Evolutionary conservation across 2,113 vertebrate genomes (phyloP).

Genomic region (Anas platyrhynchos): DNA sequence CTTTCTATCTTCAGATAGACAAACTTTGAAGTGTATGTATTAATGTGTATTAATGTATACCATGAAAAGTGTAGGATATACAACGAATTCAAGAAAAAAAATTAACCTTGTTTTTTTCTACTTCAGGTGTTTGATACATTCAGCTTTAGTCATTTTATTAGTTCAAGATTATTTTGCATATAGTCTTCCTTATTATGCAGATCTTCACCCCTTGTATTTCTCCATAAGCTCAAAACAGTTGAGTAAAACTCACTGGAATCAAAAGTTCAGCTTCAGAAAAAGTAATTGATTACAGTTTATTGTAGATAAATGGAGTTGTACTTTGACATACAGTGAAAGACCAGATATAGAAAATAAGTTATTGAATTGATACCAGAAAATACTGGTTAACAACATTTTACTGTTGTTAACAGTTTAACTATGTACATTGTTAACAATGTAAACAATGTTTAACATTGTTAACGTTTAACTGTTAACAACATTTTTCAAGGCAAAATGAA

Average conservation of each 20-base stretch:
- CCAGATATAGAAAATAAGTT: not conserved
- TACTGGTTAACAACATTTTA: not conserved
- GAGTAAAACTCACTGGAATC: constrained; percentile 15
- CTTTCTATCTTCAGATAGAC: not conserved
- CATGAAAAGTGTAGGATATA: not conserved
- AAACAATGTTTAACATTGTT: too few species aligned
- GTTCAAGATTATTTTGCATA: not conserved
- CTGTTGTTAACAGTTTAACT: too few species aligned
- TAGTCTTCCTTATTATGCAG: constrained; percentile 2
- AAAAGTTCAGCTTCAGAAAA: not conserved
- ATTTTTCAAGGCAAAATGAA: not conserved
- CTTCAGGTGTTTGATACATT: constrained; percentile 2
- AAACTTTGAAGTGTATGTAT: not conserved
- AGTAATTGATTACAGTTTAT: not conserved
- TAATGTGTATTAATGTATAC: not conserved
- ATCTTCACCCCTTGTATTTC: not conserved
- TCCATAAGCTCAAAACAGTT: not conserved
- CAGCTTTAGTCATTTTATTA: not conserved
- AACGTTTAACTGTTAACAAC: too few species aligned
- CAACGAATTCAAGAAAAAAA: constrained; percentile 32
- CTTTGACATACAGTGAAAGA: not conserved
- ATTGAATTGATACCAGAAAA: not conserved
- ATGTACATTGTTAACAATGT: too few species aligned
- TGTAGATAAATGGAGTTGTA: not conserved
- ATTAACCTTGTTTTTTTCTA: not conserved